Evolutionary conservation across 2,888 invertebrate species (phyloP), one percentile per base, ranked within the genome.

Genomic region (Amphipyra tragopoginis): DNA sequence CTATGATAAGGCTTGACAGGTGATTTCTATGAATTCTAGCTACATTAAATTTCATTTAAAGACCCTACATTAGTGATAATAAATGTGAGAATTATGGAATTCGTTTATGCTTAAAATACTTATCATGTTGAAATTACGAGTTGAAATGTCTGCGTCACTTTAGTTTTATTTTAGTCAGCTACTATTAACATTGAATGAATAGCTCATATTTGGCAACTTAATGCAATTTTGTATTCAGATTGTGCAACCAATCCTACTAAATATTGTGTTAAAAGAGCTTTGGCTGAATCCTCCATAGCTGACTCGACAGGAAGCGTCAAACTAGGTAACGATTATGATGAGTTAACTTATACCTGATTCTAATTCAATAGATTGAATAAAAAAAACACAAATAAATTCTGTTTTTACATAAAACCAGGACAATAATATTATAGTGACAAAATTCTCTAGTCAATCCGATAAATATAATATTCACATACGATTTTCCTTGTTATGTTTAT

Each of bases 1-100:
- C 33, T 42, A 21, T 48, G 51, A 44, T 57, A 62, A 33, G 8
- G 34, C 21, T 44, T 57, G 75, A 74, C 70, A 51, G 63, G 51
- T 33, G 53, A 40, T 36, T 38, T 57, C 69, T 43, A 55, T 56
- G 49, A 50, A 55, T 50, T 61, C 47, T 44, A 34, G 7, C 15
- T 14, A 34, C 26, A 11, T 45, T 51, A 50, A 38, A 55, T 34
- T 59, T 54, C 21, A 38, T 33, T 45, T 10, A 42, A 42, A n/a
- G 21, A 14, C 44, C 3, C 9, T 10, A 26, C 15, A 11, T 72
- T 58, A 40, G 43, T 62, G 39, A 13, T 70, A 3, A 13, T 42
- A 38, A 63, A 48, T 53, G 34, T 29, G 11, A 2, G 10, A n/a
- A 42, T 36, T 26, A 34, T 67, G 8, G 45, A 63, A 47, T 63